Evolutionary conservation across 2,888 invertebrate species (phyloP), one percentile per base, ranked within the genome.

Genomic region (Spicauda simplicius): DNA sequence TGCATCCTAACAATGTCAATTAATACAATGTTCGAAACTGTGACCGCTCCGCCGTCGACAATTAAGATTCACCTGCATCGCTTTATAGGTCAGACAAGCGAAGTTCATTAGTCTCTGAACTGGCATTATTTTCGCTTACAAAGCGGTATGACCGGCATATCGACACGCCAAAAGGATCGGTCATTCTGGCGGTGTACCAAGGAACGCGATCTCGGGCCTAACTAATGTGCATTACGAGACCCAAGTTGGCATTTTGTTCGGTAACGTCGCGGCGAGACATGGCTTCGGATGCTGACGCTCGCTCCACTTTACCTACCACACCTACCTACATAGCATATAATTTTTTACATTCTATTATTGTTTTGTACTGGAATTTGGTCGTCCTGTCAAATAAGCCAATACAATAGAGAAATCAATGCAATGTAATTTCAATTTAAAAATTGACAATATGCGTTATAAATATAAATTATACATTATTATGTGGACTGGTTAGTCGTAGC

Each of bases 71-170:
- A 69, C 71, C 64, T 70, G 70, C 54, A 41, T 73, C 70, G 80
- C 83, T 90, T 90, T 85, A 88, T 91, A 90, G 91, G 92, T 91
- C 91, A 91, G 80, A 80, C 85, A 87, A 85, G 85, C 86, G 85
- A 89, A 90, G 91, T 92, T 91, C 91, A 90, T 92, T 91, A 91
- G 86, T 92, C 92, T 92, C 87, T 88, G 86, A 87, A 91, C 87
- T 88, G 90, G 90, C 91, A 91, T 92, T 91, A 92, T 90, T 91
- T 89, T 88, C 82, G 84, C 85, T 85, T 82, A 80, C 87, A 83
- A 82, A 82, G 86, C 83, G 85, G 85, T 84, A 82, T 82, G 81
- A 86, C 82, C 84, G 83, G 82, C 82, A 83, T 86, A 90, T 88
- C 90, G 87, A 90, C 87, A 90, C 87, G 92, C 92, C 92, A 93